These are phyloP conservation scores for Trematocara zebra DNA, from an alignment of 2,113 vertebrate species.

Conservation along the genomic window DNA sequence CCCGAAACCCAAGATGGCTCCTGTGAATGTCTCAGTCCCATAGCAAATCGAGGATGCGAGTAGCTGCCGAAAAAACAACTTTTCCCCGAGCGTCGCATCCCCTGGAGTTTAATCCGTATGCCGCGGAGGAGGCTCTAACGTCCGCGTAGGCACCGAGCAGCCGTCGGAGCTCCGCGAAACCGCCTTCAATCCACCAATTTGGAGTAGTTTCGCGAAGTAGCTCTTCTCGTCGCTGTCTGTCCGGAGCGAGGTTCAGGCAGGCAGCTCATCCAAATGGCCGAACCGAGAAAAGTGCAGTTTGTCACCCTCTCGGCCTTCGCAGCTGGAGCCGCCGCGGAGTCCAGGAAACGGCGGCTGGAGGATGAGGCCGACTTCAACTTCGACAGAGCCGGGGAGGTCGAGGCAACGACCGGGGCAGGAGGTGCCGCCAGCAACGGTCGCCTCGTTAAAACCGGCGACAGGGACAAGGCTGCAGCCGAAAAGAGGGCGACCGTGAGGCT, in stretches of 20 bases:
- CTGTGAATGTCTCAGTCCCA: conserved; percentile 68
- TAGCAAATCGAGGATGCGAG: conserved; percentile 73
- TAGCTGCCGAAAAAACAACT: conserved; percentile 66
- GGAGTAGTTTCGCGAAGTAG: conserved; percentile 76
- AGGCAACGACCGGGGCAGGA: conserved; percentile 63
- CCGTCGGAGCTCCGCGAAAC: conserved; percentile 51
- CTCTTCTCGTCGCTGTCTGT: conserved; percentile 65
- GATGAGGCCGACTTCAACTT: conserved; percentile 68
- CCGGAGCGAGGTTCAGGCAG: conserved; percentile 68
- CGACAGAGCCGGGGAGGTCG: conserved; percentile 45
- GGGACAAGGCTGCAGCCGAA: conserved; percentile 63
- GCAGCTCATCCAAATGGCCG: conserved; percentile 78
- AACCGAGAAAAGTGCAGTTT: conserved; percentile 88
- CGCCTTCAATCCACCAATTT: conserved; percentile 56
- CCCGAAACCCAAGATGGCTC: conserved; percentile 80
- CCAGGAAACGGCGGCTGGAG: conserved; percentile 68
- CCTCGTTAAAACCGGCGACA: conserved; percentile 55
- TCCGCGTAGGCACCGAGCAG: conserved; percentile 54
- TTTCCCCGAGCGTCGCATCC: conserved; percentile 62
- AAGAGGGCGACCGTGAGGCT: conserved; percentile 80
- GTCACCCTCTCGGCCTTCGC: conserved; percentile 77
- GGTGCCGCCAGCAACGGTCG: conserved; percentile 59
- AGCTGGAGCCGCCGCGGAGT: conserved; percentile 61
- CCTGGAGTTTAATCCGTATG: conserved; percentile 56
- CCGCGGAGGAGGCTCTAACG: conserved; percentile 57